Base-by-base conservation (phyloP, 2,888 invertebrate genomes). In the Drosophila flavopinicola region DNA sequence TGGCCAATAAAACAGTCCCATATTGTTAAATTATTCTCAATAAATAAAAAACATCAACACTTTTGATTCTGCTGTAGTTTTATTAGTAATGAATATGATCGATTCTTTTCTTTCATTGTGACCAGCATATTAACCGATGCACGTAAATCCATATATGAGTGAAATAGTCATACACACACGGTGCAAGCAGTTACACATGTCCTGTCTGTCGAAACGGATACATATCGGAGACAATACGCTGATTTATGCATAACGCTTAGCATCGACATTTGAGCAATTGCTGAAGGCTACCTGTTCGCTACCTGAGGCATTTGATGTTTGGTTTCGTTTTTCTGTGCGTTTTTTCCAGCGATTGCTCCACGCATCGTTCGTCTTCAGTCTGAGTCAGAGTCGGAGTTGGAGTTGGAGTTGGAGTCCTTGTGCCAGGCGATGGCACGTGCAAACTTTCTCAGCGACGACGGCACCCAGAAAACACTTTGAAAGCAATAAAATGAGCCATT, bases 401-500 rank as follows among this genome's bases (percentile, higher is more conserved):
- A n/a, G n/a, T n/a, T n/a, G n/a, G n/a, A n/a, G n/a, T n/a, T n/a
- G n/a, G n/a, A n/a, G 48, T 30, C 37, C 15, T 17, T 11, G 20
- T 32, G 51, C 13, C 51, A 45, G 6, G 27, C 32, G 42, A 29
- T 24, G 65, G 60, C 76, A 77, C 59, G 76, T 77, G 74, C 66
- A 66, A 63, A 76, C 66, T 76, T 77, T 77, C 66, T 45, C 60
- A 66, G 65, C 42, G 48, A 29, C 37, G 25, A 23, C 35, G 48
- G 45, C 58, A 63, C 37, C 33, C 45, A 39, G 6, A 33, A 65
- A 70, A 71, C 78, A 70, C 72, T 79, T 75, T 68, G 57, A 63
- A 72, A 66, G 78, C 84, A 79, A 82, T 80, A 82, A 82, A 82
- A 73, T 66, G 69, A 60, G 59, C 73, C 58, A 78, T 84, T 77